Base-by-base conservation (phyloP, 2,888 invertebrate species). In the Acanthosepion pharaonis region DNA sequence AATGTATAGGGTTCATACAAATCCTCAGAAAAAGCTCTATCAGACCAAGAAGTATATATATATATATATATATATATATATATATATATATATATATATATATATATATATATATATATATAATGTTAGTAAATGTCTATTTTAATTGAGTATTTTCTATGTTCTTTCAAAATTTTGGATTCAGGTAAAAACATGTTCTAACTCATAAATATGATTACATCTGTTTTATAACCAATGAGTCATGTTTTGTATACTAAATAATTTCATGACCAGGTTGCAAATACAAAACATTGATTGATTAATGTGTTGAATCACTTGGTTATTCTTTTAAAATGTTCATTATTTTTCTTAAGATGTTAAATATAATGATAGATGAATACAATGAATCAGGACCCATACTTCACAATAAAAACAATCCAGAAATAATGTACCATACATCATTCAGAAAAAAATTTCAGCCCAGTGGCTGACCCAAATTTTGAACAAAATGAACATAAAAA, bases 371-470 rank as follows among this genome's bases (percentile, higher is more conserved):
- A 78, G 78, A 78, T 78, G 78, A n/a, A 78, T 33, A 33, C n/a
- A 78, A 33, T n/a, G 78, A 78, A 78, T 78, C 78, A 78, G 78
- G 78, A 78, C 78, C 78, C 78, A 78, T n/a, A 78, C 78, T 78
- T 78, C 78, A 78, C 78, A 78, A 78, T 78, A 78, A 78, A 78
- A 78, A 33, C n/a, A 33, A 42, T 33, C 15, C 51, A 33, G 33
- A 53, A 55, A 53, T 42, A 42, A 3, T 93, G 53, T 93, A n/a
- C 51, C 42, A 55, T 51, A 93, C 49, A 55, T n/a, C 93, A 23
- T 33, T 93, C 93, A 55, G 51, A 93, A 93, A n/a, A n/a, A 42
- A 93, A 59, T 93, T 93, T 5, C 93, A 55, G 49, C 93, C 9
- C 55, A 33, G 9, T n/a, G 53, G 55, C 55, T 93, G 33, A 23